phyloP scores from a whole-genome alignment of 2,888 invertebrate species.

The Dynastes maya region DNA sequence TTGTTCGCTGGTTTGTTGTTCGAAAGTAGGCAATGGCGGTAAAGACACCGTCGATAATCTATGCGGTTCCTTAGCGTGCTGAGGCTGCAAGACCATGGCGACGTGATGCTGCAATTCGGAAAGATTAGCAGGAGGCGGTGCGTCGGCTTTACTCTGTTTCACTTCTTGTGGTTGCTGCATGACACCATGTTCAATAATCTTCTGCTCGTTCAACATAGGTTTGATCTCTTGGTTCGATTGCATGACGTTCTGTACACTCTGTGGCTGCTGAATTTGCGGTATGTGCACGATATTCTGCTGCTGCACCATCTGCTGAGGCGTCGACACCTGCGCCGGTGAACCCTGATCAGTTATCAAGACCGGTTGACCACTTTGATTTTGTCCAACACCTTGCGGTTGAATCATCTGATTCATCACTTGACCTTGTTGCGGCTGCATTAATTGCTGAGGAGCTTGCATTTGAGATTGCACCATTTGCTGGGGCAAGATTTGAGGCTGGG shows the following conservation, averaged over 20 bases:
- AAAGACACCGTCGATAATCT: constrained; percentile 64
- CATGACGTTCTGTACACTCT: constrained; percentile 35
- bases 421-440: constrained; percentile 64
- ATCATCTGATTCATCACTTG: constrained; percentile 49
- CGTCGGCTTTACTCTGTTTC: constrained; percentile 30
- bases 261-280: constrained; percentile 50
- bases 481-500: constrained; percentile 8
- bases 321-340: constrained; percentile 8
- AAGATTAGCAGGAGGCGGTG: constrained; percentile 64
- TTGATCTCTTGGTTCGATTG: constrained; percentile 18
- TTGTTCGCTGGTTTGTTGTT: constrained; percentile 60
- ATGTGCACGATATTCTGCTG: constrained; percentile 51
- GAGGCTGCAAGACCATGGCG: constrained; percentile 62
- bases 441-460: constrained; percentile 60
- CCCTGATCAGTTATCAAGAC: constrained; percentile 47
- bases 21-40: constrained; percentile 65
- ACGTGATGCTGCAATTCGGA: constrained; percentile 67
- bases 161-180: constrained; percentile 53
- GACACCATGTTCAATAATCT: constrained; percentile 30
- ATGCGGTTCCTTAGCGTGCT: constrained; percentile 60
- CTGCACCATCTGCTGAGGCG: constrained; percentile 30
- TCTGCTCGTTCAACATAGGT: constrained; percentile 28
- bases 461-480: constrained; percentile 35
- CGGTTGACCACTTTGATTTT: constrained; percentile 33
- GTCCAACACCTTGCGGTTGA: constrained; percentile 43